Percentiles rank a stretch among this genome's conserved stretches.
Conservation (phyloP, 2,888 invertebrate species). For the Loripinus fragilis region DNA sequence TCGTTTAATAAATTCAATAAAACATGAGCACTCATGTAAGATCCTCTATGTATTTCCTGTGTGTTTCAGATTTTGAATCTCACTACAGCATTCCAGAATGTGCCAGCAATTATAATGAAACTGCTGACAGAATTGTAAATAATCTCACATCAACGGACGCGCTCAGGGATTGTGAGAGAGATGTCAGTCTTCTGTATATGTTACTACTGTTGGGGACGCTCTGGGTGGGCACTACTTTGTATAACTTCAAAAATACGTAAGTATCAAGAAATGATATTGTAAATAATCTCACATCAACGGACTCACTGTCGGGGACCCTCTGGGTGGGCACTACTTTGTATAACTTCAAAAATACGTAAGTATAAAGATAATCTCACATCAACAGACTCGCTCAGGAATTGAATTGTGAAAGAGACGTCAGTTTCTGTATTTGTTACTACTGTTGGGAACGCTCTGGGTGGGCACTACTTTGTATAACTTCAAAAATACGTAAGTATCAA, state of each 20-base stretch:
- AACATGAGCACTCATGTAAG: too few relatives aligned
- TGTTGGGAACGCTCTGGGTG: constrained; percentile 87
- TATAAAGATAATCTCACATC: too few relatives aligned
- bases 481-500: constrained; percentile 85
- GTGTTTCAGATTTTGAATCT: constrained; percentile 64
- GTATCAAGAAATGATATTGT: too few relatives aligned
- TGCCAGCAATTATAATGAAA: constrained; percentile 40
- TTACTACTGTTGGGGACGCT: constrained; percentile 86
- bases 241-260: constrained; percentile 87
- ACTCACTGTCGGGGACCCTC: too few relatives aligned
- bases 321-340: too few relatives aligned
- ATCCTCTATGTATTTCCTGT: too few relatives aligned
- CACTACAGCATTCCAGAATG: constrained; percentile 65
- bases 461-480: constrained; percentile 87
- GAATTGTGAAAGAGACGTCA: constrained; percentile 85
- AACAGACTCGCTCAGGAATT: constrained; percentile 62
- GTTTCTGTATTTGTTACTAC: constrained; percentile 86
- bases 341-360: too few relatives aligned
- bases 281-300: too few relatives aligned
- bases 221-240: constrained; percentile 86
- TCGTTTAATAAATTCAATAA: too few relatives aligned
- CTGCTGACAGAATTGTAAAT: constrained; percentile 28
- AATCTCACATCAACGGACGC: constrained; percentile 29
- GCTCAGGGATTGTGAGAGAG: constrained; percentile 83
- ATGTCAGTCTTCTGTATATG: constrained; percentile 86